Evolutionary conservation across 2,113 vertebrate genomes (phyloP), one percentile per base, ranked within the genome.

Genomic region (Thunnus maccoyii): DNA sequence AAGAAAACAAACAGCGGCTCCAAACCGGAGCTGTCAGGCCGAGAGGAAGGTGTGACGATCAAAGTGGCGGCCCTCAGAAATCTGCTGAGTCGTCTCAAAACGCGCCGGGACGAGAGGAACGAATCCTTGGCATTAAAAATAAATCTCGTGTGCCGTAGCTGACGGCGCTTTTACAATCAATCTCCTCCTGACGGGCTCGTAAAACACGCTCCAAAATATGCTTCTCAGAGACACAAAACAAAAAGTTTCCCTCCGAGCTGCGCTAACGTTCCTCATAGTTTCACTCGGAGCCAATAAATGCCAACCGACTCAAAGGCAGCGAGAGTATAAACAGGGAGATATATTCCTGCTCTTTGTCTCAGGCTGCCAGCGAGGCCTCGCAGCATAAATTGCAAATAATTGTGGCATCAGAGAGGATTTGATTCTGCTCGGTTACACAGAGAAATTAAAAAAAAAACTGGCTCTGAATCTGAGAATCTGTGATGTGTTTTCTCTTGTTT

Each of bases 371-470:
- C 48, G 18, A 55, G 70, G 64, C 70, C 75, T 57, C 58, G 11
- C 46, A 54, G 79, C 76, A 60, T 50, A 56, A 75, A 80, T 77
- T 70, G 50, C 75, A 85, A 87, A 88, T 85, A 62, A 76, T 62
- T 76, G 80, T 74, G 68, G 80, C 57, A 86, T 75, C 62, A 71
- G 61, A 71, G 61, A 71, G 67, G 80, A 76, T 80, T 60, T 68
- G 54, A 57, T 51, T 61, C 55, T 73, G 64, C 57, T 70, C 63
- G 17, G 22, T 52, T 46, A 51, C 64, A 54, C 25, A 22, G 57
- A 61, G 18, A 68, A 56, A 44, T 25, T 30, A 44, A 73, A 65
- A 62, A 66, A 72, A 66, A 46, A n/a, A 16, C 54, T 52, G 47
- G 66, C 60, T 66, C 68, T 25, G 25, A 55, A 56, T 80, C 36